Evolutionary conservation across 2,113 vertebrate genomes (phyloP), one percentile per base, ranked within the genome.

Genomic region (Leptodactylus fuscus): DNA sequence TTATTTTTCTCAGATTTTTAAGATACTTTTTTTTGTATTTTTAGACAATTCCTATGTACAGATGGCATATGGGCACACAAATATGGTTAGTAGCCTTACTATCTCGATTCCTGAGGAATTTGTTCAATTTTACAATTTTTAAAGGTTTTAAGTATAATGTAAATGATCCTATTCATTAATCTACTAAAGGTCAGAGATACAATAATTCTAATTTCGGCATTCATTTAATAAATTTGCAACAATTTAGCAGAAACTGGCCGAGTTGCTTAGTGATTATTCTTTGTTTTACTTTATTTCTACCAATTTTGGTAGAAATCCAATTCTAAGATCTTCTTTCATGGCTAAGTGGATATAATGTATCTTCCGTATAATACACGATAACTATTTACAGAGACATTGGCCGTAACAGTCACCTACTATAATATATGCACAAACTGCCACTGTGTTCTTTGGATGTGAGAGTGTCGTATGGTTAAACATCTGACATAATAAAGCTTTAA

Each of bases 401-500:
- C 84, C 65, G 73, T 86, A 86, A 86, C 62, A 81, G 84, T 86
- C 76, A 79, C 75, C 38, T 73, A 86, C 77, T 86, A 53, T 81
- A 73, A 46, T 55, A 81, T 80, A 73, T 86, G 84, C 76, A 73
- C 83, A 85, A 70, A 71, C 51, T 86, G 77, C 49, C 69, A 73
- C 67, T 80, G 84, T 73, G 65, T 71, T 86, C 84, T 86, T 86
- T 86, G 84, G 84, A 86, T 86, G 77, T 81, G 77, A 85, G 16
- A 78, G 94, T 89, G 93, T 91, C 93, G 92, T 89, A 94, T 90
- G 93, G 93, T 94, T 95, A 95, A 60, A 95, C 93, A 94, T 90
- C 93, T 94, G 92, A 94, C 91, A 93, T 93, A 93, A 92, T 91
- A 94, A 94, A 94, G 92, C 91, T 94, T 93, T 88, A 93, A 94